Conservation (phyloP, 2,113 vertebrate genomes). For the Boleophthalmus pectinirostris region DNA sequence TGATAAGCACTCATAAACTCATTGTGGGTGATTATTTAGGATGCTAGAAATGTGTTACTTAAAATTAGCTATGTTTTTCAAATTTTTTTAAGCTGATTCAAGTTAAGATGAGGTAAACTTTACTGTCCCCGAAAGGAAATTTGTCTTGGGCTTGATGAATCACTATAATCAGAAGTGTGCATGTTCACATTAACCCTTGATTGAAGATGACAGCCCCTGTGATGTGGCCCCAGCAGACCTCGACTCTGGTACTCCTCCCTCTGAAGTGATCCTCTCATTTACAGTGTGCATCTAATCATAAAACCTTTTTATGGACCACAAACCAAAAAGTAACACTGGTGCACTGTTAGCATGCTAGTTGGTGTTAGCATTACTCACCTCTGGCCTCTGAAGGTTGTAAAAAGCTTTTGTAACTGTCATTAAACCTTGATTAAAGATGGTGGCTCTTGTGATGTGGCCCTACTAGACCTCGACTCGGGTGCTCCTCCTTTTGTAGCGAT, state of each 20-base stretch:
- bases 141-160: not conserved
- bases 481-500: not conserved
- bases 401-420: not conserved
- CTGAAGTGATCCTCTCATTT: conserved; percentile 4
- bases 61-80: too few species aligned
- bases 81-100: too few species aligned
- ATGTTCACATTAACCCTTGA: not conserved
- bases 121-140: not conserved
- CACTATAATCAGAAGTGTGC: not conserved
- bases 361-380: too few species aligned
- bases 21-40: too few species aligned
- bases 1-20: too few species aligned
- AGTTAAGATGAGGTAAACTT: too few species aligned
- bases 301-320: too few species aligned
- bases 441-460: conserved; percentile 7
- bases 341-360: too few species aligned
- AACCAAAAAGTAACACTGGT: too few species aligned
- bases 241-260: not conserved
- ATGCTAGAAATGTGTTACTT: too few species aligned
- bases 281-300: not conserved
- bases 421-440: too few species aligned
- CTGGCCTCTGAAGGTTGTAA: too few species aligned
- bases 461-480: not conserved
- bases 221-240: conserved; percentile 3
- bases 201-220: conserved; percentile 9